Conservation (phyloP, 23 tunicate genomes). For the Diplosoma virens region DNA sequence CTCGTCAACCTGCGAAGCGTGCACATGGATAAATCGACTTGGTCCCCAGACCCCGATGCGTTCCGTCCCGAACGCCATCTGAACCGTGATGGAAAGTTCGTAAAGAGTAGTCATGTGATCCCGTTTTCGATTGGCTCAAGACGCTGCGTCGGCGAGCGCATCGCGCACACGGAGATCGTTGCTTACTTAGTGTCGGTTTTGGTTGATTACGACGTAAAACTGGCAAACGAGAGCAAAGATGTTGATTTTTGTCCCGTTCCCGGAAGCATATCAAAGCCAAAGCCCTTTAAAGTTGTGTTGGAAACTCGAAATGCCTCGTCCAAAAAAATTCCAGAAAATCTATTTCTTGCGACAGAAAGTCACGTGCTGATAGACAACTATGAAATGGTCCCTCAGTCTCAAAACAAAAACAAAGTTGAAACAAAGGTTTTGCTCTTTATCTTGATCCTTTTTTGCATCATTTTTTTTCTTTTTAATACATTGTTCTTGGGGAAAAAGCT, state of each 20-base stretch:
- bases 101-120: slow-evolving; percentile 49
- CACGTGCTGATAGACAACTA: no score
- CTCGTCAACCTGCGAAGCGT: slow-evolving; percentile 78
- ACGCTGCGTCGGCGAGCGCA: slow-evolving; percentile 52
- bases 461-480: no score
- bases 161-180: slow-evolving; percentile 46
- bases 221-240: slow-evolving; percentile 12
- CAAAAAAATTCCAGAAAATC: no score
- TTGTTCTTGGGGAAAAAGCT: no score
- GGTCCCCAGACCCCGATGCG: slow-evolving; percentile 70
- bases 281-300: slow-evolving; percentile 15
- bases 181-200: slow-evolving; percentile 34
- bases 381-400: no score
- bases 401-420: no score
- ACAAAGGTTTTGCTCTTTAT: no score
- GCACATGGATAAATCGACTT: slow-evolving; percentile 50
- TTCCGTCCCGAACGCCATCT: slow-evolving; percentile 86
- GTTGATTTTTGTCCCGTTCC: slow-evolving; percentile 1
- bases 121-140: slow-evolving; percentile 64
- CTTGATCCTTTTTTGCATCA: no score
- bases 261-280: background rate
- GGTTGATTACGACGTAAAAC: slow-evolving; percentile 10
- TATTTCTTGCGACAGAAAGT: no score
- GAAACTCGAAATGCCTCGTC: no score
- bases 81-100: slow-evolving; percentile 49